phyloP scores from a whole-genome alignment of 2,888 invertebrate genomes.

The Sipha maydis region DNA sequence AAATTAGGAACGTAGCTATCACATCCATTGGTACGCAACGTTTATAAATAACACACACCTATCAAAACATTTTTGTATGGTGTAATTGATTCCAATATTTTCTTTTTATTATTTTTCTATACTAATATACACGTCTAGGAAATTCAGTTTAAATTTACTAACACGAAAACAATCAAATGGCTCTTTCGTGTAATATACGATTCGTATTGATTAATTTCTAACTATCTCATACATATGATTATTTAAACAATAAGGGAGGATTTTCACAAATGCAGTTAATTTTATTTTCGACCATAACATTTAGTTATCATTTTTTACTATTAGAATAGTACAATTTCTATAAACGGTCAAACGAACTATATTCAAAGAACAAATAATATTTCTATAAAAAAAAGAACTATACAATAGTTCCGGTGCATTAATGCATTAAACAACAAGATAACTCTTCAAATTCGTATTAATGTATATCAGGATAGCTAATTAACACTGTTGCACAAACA shows the following conservation, averaged over 20 bases:
- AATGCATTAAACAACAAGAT: too few species aligned
- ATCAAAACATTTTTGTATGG: conserved; percentile 12
- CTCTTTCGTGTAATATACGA: too few species aligned
- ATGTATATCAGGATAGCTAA: too few species aligned
- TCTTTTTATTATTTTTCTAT: not conserved
- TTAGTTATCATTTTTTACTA: too few species aligned
- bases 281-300: not conserved
- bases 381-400: too few species aligned
- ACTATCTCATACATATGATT: not conserved
- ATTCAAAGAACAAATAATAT: too few species aligned
- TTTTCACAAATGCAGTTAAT: not conserved
- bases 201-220: not conserved
- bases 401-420: too few species aligned
- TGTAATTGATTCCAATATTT: conserved; percentile 3
- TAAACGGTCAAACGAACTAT: too few species aligned
- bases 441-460: too few species aligned
- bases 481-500: too few species aligned
- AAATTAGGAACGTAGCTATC: conserved; percentile 43
- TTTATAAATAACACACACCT: not conserved
- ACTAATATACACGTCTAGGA: not conserved
- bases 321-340: too few species aligned
- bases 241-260: not conserved
- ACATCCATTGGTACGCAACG: conserved; percentile 40
- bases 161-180: not conserved
- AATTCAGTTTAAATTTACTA: not conserved